Evolutionary conservation across 2,888 invertebrate species (phyloP), one percentile per base, ranked within the genome.

Genomic region (Minunthozetes semirufus): DNA sequence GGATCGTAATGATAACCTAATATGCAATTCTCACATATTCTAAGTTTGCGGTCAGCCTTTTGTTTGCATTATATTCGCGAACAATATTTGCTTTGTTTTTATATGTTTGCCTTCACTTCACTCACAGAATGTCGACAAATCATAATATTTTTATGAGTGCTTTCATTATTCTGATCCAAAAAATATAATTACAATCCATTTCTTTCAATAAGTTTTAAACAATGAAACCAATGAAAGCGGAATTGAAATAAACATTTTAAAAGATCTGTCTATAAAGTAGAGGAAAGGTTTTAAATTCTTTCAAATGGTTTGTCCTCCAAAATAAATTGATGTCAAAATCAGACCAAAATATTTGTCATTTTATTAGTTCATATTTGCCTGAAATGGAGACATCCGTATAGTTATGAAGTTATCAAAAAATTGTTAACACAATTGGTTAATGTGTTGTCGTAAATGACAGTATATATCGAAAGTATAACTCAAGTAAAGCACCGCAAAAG

Each of bases 391-490:
- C 68, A 68, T 68, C 68, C 68, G 38, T 68, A 68, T 38, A 68
- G 68, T 68, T 68, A 68, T 68, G 68, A 42, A 46, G 68, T 68
- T 68, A 68, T 68, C 68, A 68, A 68, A 68, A 42, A 68, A 68
- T 68, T 38, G 68, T 68, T 68, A 68, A 68, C 68, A 68, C 42
- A 68, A 46, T 68, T 68, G 46, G 68, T 19, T 42, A 68, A 42
- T 38, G 42, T 19, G n/a, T 68, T 68, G 68, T 22, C 42, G 42
- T 42, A 42, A 42, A 68, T 68, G 68, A 68, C 42, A 22, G 19
- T 19, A 68, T 68, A 68, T 68, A 68, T 68, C 33, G 68, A 68
- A 33, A 29, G 38, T 59, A 59, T 59, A 27, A 15, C 59, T 53
- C 17, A 61, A 25, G 33, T 22, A 33, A 63, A 68, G 68, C 68